Percentiles rank a stretch among this genome's conserved stretches.
Conservation (phyloP, 2,113 vertebrate genomes). For the Calonectris borealis region DNA sequence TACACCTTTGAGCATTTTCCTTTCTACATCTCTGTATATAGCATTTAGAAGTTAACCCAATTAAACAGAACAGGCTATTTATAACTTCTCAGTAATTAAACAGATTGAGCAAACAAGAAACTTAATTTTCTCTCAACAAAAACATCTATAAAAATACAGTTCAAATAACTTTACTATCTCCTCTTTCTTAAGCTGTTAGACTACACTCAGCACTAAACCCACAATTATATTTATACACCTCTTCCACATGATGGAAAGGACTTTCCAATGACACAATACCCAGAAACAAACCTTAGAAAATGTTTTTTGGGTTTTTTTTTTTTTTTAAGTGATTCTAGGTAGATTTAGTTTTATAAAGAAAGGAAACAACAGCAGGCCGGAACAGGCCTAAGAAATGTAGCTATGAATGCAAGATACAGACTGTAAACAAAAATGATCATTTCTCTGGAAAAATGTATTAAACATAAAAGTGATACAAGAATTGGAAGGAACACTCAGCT, state of each 20-base stretch:
- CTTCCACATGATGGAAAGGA: neutral
- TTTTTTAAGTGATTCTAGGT: neutral
- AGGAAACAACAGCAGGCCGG: neutral
- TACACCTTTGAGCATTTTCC: neutral
- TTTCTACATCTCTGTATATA: neutral
- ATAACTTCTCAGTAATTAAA: neutral
- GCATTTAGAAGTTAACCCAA: neutral
- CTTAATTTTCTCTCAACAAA: neutral
- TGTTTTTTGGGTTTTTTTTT: neutral
- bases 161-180: neutral
- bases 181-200: neutral
- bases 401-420: neutral
- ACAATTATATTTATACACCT: neutral
- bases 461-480: slow-evolving; percentile 16
- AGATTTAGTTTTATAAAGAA: neutral
- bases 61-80: neutral
- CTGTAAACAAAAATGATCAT: neutral
- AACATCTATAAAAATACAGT: neutral
- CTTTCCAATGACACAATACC: neutral
- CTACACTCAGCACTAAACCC: neutral
- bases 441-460: slow-evolving; percentile 4
- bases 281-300: neutral
- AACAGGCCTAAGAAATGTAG: neutral
- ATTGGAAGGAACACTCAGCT: slow-evolving; percentile 1
- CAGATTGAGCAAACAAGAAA: neutral